Evolutionary conservation across 2,888 invertebrate species (phyloP).

Genomic region (Bhutanitis thaidina): DNA sequence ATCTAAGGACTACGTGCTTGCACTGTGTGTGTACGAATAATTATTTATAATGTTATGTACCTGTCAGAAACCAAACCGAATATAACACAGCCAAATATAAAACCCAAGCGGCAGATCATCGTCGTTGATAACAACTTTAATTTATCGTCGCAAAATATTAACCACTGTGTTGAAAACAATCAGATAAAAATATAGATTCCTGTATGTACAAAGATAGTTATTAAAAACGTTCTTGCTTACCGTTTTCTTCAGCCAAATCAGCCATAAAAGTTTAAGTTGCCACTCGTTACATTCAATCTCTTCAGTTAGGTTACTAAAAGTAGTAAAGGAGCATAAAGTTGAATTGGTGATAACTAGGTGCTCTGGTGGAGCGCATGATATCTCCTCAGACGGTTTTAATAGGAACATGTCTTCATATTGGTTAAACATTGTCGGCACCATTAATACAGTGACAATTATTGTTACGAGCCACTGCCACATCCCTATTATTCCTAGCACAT

Average conservation of each 20-base stretch:
- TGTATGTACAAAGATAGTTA: too few species aligned
- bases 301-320: conserved; percentile 39
- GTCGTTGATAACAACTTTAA: conserved; percentile 51
- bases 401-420: conserved; percentile 60
- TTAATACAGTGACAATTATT: conserved; percentile 44
- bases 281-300: conserved; percentile 47
- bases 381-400: conserved; percentile 38
- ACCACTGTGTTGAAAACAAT: conserved; percentile 46
- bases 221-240: conserved; percentile 36
- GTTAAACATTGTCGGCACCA: conserved; percentile 50
- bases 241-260: conserved; percentile 58
- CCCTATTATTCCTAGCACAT: conserved; percentile 62
- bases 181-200: background rate
- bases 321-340: conserved; percentile 43
- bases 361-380: conserved; percentile 41
- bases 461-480: conserved; percentile 68
- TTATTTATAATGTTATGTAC: conserved; percentile 32
- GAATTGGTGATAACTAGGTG: conserved; percentile 39
- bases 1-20: too few species aligned
- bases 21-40: too few species aligned
- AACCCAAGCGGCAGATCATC: conserved; percentile 58
- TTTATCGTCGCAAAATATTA: conserved; percentile 56
- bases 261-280: conserved; percentile 55
- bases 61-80: conserved; percentile 62
- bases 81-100: conserved; percentile 58